Percentiles rank a stretch among this genome's conserved stretches.
These are phyloP conservation scores for Rhagophthalmus giganteus DNA, from an alignment of 2,888 invertebrate genomes.

Conservation along the genomic window DNA sequence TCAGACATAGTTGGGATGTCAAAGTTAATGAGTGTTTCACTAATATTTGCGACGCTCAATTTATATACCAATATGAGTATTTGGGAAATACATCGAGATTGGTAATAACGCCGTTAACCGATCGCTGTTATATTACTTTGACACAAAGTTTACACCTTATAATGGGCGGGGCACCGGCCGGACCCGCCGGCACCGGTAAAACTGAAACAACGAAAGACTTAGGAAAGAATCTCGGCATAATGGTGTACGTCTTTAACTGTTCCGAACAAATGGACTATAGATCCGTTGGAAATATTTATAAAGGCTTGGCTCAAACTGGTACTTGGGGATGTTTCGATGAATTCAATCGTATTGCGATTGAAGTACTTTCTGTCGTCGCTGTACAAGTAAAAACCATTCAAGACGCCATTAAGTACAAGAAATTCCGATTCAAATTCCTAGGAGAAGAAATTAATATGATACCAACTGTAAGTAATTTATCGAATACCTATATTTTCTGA, in stretches of 20 bases:
- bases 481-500: not conserved
- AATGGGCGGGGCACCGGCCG: slow-evolving; percentile 97
- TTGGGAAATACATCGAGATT: slow-evolving; percentile 91
- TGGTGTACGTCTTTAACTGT: slow-evolving; percentile 98
- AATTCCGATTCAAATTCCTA: slow-evolving; percentile 79
- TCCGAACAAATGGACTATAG: slow-evolving; percentile 98
- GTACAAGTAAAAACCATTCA: slow-evolving; percentile 87
- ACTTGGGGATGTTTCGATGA: slow-evolving; percentile 98
- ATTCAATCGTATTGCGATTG: slow-evolving; percentile 93
- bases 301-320: slow-evolving; percentile 92
- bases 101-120: slow-evolving; percentile 92
- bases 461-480: slow-evolving; percentile 60
- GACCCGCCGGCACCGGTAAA: slow-evolving; percentile 94
- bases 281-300: slow-evolving; percentile 93
- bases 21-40: slow-evolving; percentile 81
- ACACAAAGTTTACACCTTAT: slow-evolving; percentile 81
- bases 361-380: slow-evolving; percentile 92
- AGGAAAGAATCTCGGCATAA: slow-evolving; percentile 89
- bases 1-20: slow-evolving; percentile 83
- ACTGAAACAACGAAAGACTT: slow-evolving; percentile 97
- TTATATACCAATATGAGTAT: slow-evolving; percentile 90
- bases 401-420: slow-evolving; percentile 85
- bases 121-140: slow-evolving; percentile 93
- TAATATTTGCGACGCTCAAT: slow-evolving; percentile 94
- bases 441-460: slow-evolving; percentile 78